Conservation (phyloP, 2,888 invertebrate species). For the Dicyrtoma fusca region DNA sequence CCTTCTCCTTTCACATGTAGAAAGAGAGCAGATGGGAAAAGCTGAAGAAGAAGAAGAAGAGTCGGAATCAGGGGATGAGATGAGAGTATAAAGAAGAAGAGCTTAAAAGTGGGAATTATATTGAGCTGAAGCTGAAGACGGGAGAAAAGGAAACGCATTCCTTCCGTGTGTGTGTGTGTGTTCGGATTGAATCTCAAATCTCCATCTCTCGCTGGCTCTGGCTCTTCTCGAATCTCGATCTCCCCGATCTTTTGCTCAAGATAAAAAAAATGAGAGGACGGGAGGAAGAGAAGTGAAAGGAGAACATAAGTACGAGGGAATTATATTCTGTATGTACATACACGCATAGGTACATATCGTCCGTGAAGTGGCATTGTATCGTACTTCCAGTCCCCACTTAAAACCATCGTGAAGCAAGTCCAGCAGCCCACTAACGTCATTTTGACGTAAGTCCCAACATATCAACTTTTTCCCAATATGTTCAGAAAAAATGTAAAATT, state of each 20-base stretch:
- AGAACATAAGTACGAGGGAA: no score
- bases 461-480: no score
- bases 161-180: neutral
- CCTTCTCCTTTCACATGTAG: no score
- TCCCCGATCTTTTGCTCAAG: neutral
- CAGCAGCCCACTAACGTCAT: no score
- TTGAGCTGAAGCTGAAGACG: slow-evolving; percentile 11
- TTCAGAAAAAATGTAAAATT: no score
- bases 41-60: neutral
- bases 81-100: slow-evolving; percentile 12
- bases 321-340: no score
- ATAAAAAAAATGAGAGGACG: neutral
- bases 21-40: neutral
- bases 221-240: neutral
- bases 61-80: neutral
- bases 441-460: no score
- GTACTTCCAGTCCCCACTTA: no score
- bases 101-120: slow-evolving; percentile 30
- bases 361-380: no score
- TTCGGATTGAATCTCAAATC: slow-evolving; percentile 19
- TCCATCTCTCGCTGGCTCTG: neutral
- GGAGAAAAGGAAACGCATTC: no score
- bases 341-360: no score
- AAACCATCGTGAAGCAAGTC: no score
- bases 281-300: slow-evolving; percentile 6